These are phyloP conservation scores for Polietes domitor DNA, from an alignment of 2,888 invertebrate species.

Conservation along the genomic window DNA sequence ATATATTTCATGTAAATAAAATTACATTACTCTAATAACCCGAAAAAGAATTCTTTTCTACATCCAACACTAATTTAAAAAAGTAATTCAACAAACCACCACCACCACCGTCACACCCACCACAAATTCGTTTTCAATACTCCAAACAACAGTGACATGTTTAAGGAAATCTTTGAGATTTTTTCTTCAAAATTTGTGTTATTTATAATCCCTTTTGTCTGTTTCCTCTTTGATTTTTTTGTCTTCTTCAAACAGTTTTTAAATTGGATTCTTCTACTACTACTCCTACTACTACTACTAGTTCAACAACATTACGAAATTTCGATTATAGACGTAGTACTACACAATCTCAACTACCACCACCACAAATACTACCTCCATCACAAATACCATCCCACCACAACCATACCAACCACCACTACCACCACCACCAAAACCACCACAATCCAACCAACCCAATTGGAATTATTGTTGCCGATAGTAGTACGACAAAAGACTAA, in stretches of 20 bases:
- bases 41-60: neutral
- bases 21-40: conserved; percentile 29
- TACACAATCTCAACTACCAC: conserved; percentile 52
- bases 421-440: conserved; percentile 70
- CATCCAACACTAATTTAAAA: conserved; percentile 42
- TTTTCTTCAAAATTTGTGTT: conserved; percentile 50
- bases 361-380: conserved; percentile 52
- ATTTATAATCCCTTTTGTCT: conserved; percentile 44
- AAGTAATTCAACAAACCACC: conserved; percentile 12
- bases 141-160: conserved; percentile 3
- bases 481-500: conserved; percentile 71
- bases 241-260: conserved; percentile 63
- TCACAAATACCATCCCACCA: conserved; percentile 64
- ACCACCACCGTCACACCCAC: neutral
- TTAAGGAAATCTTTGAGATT: conserved; percentile 10
- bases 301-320: conserved; percentile 73
- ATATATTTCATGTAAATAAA: conserved; percentile 48
- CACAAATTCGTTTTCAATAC: conserved; percentile 4
- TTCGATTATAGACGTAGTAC: conserved; percentile 68
- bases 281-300: conserved; percentile 63
- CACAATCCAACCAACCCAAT: conserved; percentile 69
- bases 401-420: conserved; percentile 69
- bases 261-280: conserved; percentile 63
- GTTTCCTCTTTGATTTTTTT: conserved; percentile 52
- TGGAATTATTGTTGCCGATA: conserved; percentile 79